A percentile compares a stretch with the other conserved stretches of the same genome.
phyloP scores from a whole-genome alignment of 2,888 invertebrate genomes.

The Euplexia lucipara region DNA sequence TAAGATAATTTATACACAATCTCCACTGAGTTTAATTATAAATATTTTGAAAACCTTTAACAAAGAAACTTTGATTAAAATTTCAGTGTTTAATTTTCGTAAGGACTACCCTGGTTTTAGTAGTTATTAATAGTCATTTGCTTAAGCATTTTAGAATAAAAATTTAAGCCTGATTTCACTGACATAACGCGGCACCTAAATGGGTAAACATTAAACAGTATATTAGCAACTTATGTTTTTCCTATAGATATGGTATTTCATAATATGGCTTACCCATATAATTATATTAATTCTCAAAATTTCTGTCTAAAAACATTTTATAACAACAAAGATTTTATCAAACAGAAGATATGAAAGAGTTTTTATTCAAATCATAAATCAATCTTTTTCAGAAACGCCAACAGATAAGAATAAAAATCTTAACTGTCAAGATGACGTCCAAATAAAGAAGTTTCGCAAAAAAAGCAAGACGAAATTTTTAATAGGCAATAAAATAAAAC shows the following conservation, averaged over 20 bases:
- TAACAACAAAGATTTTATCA: neutral
- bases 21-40: neutral
- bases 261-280: too few relatives aligned
- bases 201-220: too few relatives aligned
- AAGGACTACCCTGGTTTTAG: neutral
- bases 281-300: too few relatives aligned
- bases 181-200: too few relatives aligned
- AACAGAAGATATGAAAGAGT: neutral
- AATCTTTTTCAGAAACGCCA: conserved; percentile 1
- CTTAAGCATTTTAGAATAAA: neutral
- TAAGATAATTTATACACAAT: neutral
- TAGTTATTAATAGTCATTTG: neutral
- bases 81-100: neutral
- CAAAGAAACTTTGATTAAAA: conserved; percentile 7
- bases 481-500: conserved; percentile 48
- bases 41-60: conserved; percentile 3
- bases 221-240: too few relatives aligned
- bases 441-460: conserved; percentile 19
- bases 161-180: neutral
- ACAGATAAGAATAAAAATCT: conserved; percentile 11
- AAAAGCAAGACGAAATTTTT: conserved; percentile 23
- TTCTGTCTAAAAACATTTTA: too few relatives aligned
- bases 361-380: conserved; percentile 13
- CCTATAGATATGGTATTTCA: too few relatives aligned
- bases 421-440: conserved; percentile 39